phyloP scores from a whole-genome alignment of 2,888 invertebrate species.

The Corythucha ciliata region DNA sequence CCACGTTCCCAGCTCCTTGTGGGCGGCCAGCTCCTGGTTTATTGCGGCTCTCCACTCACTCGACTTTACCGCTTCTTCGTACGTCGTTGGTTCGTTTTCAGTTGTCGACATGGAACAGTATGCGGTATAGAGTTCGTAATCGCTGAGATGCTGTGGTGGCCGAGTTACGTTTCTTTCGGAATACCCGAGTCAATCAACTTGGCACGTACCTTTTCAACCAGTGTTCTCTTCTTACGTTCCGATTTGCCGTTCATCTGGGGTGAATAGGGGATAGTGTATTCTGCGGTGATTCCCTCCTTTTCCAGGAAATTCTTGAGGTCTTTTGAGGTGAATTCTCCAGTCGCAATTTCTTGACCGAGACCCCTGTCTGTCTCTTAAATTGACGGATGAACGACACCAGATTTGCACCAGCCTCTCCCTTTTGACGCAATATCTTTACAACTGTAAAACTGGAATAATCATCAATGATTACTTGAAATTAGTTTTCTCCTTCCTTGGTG shows the following conservation, averaged over 20 bases:
- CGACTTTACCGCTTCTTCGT: conserved; percentile 17
- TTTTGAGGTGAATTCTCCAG: conserved; percentile 29
- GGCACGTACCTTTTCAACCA: conserved; percentile 35
- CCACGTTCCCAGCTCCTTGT: conserved; percentile 26
- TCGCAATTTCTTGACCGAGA: conserved; percentile 33
- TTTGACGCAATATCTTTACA: conserved; percentile 33
- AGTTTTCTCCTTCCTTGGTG: conserved; percentile 29
- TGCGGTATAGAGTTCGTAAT: conserved; percentile 25
- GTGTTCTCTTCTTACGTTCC: conserved; percentile 35
- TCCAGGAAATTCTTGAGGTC: conserved; percentile 20
- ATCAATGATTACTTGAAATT: conserved; percentile 36
- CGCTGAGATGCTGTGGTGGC: conserved; percentile 18
- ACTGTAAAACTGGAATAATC: conserved; percentile 35
- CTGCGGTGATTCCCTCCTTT: conserved; percentile 24
- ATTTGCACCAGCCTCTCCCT: conserved; percentile 35
- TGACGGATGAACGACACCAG: conserved; percentile 35
- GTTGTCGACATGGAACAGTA: conserved; percentile 17
- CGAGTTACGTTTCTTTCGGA: conserved; percentile 23
- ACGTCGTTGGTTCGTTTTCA: conserved; percentile 17
- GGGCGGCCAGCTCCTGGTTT: conserved; percentile 19
- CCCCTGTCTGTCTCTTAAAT: conserved; percentile 34
- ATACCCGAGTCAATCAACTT: conserved; percentile 33
- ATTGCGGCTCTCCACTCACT: conserved; percentile 23
- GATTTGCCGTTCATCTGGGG: conserved; percentile 23
- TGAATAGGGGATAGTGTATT: conserved; percentile 21